Percentiles rank a stretch among this genome's conserved stretches.
Evolutionary conservation across 92 coral and sea anemone genomes (phyloP).

Genomic region (Palythoa heliodiscus): DNA sequence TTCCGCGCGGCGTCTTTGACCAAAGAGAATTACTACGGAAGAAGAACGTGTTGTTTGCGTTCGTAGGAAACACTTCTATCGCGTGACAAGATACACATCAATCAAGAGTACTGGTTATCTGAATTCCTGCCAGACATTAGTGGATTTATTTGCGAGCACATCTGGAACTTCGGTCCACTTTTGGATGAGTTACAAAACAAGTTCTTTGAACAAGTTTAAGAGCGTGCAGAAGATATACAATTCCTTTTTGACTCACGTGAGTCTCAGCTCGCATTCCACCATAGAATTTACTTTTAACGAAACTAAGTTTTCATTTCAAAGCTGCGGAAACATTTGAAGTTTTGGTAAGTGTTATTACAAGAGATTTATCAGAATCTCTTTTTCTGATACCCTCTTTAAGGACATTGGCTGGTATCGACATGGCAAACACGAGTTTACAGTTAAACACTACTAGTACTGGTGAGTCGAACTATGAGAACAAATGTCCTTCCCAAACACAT

Average conservation of each 20-base stretch:
- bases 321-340: not conserved
- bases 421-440: not conserved
- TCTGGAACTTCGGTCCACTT: conserved; percentile 21
- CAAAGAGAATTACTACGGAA: conserved; percentile 8
- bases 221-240: not conserved
- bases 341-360: not conserved
- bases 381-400: not conserved
- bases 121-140: conserved; percentile 30
- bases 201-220: not conserved
- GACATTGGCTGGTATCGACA: not conserved
- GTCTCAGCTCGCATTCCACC: not conserved
- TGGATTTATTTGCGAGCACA: conserved; percentile 2
- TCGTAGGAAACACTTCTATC: conserved; percentile 12
- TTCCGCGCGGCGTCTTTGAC: conserved; percentile 42
- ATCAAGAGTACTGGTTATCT: conserved; percentile 12
- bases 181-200: not conserved
- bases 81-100: conserved; percentile 2
- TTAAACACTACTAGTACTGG: not conserved
- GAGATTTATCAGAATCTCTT: not conserved
- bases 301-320: not conserved
- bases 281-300: not conserved
- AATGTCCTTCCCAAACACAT: not conserved
- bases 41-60: not conserved
- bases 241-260: not conserved
- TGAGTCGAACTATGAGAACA: not conserved